Base-by-base conservation (phyloP, 1,140 invertebrate species). In the Microplitis demolitor region DNA sequence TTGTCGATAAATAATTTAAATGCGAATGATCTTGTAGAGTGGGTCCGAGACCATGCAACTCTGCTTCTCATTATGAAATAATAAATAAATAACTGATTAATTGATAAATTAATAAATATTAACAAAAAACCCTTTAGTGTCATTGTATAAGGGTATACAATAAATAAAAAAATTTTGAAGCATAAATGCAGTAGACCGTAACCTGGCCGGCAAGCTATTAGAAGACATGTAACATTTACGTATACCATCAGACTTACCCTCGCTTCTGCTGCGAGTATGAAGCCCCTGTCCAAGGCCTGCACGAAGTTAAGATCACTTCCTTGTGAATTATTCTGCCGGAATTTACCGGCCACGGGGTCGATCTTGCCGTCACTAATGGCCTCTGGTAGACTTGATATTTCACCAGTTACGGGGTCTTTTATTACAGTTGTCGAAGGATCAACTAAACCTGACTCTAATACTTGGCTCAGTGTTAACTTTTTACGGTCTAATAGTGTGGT, bases 261-360 rank as follows among this genome's bases (percentile, higher is more conserved):
- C 83, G 94, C 93, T 91, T 95, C 93, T 83, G 95, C 95, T 83
- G 95, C 91, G 87, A 97, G 90, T 77, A 97, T 91, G 87, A 93
- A 92, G 80, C 96, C 95, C 85, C 92, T 92, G 82, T 96, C 93
- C 82, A 92, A 89, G 78, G 97, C 97, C 89, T 96, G 96, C 72
- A 93, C 88, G 82, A 97, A 91, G 88, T 96, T 93, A 77, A 96
- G 89, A 81, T 89, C 89, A 78, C 90, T 89, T 71, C 89, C 89
- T 81, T 93, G 90, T 73, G 89, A 87, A 80, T 89, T 86, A 81
- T 24, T 24, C 24, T 91, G 90, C 68, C 90, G 87, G 77, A 95
- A 89, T 82, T 91, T 91, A 76, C 95, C 95, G 79, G 88, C 89
- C 53, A 89, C 79, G 69, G 92, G 89, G 86, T 97, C 95, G 77